Conservation (phyloP, 1,140 invertebrate species). For the Achroia grisella region DNA sequence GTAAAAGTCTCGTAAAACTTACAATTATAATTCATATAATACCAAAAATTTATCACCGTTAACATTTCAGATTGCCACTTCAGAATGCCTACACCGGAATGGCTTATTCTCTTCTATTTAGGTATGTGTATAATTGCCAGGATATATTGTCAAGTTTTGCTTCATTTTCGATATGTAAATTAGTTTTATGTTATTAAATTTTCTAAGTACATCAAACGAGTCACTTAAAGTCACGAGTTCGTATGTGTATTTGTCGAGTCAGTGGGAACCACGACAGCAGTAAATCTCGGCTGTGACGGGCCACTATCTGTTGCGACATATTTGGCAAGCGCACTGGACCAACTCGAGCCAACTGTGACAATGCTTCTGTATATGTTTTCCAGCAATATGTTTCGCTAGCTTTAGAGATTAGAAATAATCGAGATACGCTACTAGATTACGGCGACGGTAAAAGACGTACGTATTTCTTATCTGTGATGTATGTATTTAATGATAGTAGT, state of each 20-base stretch:
- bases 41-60: too few relatives aligned
- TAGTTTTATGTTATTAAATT: constrained; percentile 13
- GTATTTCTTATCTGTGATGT: too few relatives aligned
- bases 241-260: constrained; percentile 11
- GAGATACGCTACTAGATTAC: background rate
- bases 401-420: constrained; percentile 28
- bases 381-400: constrained; percentile 34
- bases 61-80: too few relatives aligned
- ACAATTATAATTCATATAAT: too few relatives aligned
- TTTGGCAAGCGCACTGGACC: constrained; percentile 48
- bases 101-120: too few relatives aligned
- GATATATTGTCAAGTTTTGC: too few relatives aligned
- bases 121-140: too few relatives aligned
- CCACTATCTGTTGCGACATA: constrained; percentile 53
- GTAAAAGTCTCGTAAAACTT: too few relatives aligned
- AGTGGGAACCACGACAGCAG: constrained; percentile 28
- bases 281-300: constrained; percentile 34
- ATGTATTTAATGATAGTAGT: too few relatives aligned
- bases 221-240: constrained; percentile 8
- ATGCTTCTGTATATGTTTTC: constrained; percentile 22
- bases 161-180: too few relatives aligned
- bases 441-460: too few relatives aligned
- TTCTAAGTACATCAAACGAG: constrained; percentile 22
- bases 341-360: constrained; percentile 51
- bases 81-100: too few relatives aligned